These are phyloP conservation scores for Lucilia cuprina DNA, from an alignment of 1,140 invertebrate genomes.

Conservation along the genomic window DNA sequence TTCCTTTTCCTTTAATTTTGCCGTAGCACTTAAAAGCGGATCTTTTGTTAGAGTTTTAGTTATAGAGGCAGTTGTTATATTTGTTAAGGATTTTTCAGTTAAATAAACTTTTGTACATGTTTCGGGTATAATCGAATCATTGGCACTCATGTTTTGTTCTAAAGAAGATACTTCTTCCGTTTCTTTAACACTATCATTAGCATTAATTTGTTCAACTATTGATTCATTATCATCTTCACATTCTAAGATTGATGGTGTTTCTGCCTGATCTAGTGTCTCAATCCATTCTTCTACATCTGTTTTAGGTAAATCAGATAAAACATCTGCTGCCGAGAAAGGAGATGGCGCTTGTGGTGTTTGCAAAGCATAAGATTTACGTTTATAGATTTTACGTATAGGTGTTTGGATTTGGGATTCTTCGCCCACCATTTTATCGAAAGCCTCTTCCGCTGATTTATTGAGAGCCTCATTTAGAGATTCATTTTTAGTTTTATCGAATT, in stretches of 20 bases:
- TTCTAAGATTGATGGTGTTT: conserved; percentile 36
- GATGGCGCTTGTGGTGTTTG: background rate
- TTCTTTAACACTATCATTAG: background rate
- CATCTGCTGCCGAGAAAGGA: conserved; percentile 43
- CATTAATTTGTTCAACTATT: background rate
- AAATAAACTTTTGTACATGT: conserved; percentile 1
- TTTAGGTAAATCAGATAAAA: conserved; percentile 40
- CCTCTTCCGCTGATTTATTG: conserved; percentile 31
- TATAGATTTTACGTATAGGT: conserved; percentile 20
- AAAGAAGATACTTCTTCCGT: background rate
- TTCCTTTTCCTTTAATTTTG: background rate
- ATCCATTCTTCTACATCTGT: conserved; percentile 38
- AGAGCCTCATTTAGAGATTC: background rate
- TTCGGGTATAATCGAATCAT: conserved; percentile 6
- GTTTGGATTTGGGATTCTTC: conserved; percentile 25
- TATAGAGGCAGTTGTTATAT: background rate
- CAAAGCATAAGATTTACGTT: background rate
- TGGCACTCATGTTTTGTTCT: background rate
- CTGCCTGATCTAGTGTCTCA: conserved; percentile 24
- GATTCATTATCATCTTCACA: no score
- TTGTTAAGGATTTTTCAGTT: background rate
- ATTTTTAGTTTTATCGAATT: conserved; percentile 7
- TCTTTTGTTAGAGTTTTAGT: background rate
- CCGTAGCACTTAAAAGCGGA: conserved; percentile 18
- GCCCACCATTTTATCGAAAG: conserved; percentile 33